Evolutionary conservation across 23 tunicate species (phyloP).

Genomic region (Styela plicata): DNA sequence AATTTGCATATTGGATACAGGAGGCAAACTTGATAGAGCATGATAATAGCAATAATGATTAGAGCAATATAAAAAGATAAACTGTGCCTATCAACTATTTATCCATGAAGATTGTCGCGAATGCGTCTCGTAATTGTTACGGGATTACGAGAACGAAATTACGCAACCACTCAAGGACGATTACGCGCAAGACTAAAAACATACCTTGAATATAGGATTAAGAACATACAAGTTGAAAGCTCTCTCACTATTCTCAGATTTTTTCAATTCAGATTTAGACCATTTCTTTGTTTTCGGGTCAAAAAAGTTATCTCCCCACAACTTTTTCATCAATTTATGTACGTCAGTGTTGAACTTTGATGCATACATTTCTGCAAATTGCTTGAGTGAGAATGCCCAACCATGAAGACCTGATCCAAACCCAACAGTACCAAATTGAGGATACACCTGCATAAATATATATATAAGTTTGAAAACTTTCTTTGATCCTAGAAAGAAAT

Average conservation of each 20-base stretch:
- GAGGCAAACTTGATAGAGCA: too few relatives aligned
- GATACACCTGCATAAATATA: conserved; percentile 68
- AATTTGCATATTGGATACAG: too few relatives aligned
- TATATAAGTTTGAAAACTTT: too few relatives aligned
- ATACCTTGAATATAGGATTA: conserved; percentile 85
- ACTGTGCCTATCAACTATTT: too few relatives aligned
- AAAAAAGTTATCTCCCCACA: conserved; percentile 93
- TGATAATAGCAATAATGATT: too few relatives aligned
- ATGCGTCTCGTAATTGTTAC: too few relatives aligned
- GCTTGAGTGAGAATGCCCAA: conserved; percentile 97
- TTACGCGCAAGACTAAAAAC: neutral
- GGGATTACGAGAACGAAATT: too few relatives aligned
- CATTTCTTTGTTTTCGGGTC: conserved; percentile 86
- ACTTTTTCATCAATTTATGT: conserved; percentile 73
- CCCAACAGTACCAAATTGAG: conserved; percentile 90
- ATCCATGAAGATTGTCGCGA: too few relatives aligned
- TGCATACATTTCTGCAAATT: conserved; percentile 96
- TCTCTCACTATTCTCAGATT: conserved; percentile 32
- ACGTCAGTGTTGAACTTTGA: conserved; percentile 62
- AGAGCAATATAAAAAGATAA: too few relatives aligned
- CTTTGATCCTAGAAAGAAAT: too few relatives aligned
- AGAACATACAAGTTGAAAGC: conserved; percentile 73
- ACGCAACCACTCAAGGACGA: neutral
- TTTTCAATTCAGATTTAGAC: conserved; percentile 49
- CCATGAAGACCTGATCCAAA: conserved; percentile 98